These are phyloP conservation scores for Altica lythri DNA, from an alignment of 2,888 invertebrate species.

Conservation along the genomic window DNA sequence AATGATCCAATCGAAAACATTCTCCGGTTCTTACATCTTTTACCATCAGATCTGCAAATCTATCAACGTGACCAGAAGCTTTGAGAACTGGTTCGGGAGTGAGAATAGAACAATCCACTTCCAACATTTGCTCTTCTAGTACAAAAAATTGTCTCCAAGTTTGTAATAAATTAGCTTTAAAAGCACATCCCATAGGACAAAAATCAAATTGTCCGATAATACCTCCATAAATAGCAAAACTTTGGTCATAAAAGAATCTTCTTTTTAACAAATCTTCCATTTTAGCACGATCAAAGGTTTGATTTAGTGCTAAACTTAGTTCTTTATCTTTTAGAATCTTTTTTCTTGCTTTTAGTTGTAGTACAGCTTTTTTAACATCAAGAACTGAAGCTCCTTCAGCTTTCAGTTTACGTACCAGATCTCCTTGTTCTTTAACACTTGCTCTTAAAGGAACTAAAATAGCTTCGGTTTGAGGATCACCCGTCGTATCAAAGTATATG, in stretches of 20 bases:
- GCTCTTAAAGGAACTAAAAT: conserved; percentile 85
- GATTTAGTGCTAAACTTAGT: conserved; percentile 74
- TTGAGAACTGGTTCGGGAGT: conserved; percentile 97
- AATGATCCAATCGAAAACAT: conserved; percentile 96
- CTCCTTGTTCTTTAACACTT: conserved; percentile 92
- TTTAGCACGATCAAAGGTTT: conserved; percentile 85
- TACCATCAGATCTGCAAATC: conserved; percentile 99
- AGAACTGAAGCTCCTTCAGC: conserved; percentile 84
- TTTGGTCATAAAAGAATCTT: conserved; percentile 97
- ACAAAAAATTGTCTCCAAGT: conserved; percentile 96
- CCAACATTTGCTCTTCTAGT: conserved; percentile 97
- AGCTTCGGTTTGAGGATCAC: conserved; percentile 78
- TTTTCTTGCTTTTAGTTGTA: conserved; percentile 88
- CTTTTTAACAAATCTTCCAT: conserved; percentile 97
- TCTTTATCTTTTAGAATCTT: conserved; percentile 93
- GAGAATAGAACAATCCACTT: conserved; percentile 96
- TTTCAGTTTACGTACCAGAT: conserved; percentile 87
- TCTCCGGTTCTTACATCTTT: conserved; percentile 96
- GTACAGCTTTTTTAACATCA: conserved; percentile 92
- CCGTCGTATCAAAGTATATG: conserved; percentile 65
- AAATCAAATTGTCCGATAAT: conserved; percentile 95
- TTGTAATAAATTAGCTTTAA: conserved; percentile 92
- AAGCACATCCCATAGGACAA: conserved; percentile 99
- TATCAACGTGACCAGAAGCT: conserved; percentile 98
- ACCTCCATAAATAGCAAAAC: conserved; percentile 99